Evolutionary conservation across 1,140 invertebrate genomes (phyloP).

Genomic region (Hormaphis cornu): DNA sequence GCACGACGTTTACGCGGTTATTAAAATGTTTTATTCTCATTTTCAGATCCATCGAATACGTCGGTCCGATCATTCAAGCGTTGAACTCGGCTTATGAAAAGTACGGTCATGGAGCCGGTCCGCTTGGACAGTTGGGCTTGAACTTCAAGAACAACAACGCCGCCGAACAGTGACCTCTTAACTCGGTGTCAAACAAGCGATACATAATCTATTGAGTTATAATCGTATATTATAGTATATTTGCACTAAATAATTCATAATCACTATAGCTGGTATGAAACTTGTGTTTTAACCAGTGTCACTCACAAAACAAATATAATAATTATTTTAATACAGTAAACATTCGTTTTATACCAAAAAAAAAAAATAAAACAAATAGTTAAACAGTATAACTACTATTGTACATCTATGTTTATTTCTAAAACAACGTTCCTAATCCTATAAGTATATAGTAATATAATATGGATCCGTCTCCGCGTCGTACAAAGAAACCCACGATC

Average conservation of each 20-base stretch:
- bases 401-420: background rate
- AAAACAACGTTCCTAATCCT: background rate
- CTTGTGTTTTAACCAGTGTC: background rate
- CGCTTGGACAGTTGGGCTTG: background rate
- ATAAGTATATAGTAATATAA: background rate
- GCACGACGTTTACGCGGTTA: too few relatives aligned
- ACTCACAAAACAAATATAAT: background rate
- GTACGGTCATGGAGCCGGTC: slow-evolving; percentile 32
- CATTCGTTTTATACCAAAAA: background rate
- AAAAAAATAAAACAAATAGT: slow-evolving; percentile 14
- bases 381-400: background rate
- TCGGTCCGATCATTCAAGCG: slow-evolving; percentile 36
- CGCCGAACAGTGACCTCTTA: background rate
- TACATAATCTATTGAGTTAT: too few relatives aligned
- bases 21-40: too few relatives aligned
- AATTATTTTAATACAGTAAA: background rate
- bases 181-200: too few relatives aligned
- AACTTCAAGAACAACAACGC: background rate
- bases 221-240: too few relatives aligned
- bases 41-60: slow-evolving; percentile 38
- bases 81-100: slow-evolving; percentile 37
- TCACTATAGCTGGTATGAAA: too few relatives aligned
- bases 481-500: too few relatives aligned
- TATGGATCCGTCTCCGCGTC: too few relatives aligned
- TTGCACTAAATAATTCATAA: too few relatives aligned